Evolutionary conservation across 2,113 vertebrate species (phyloP).

Genomic region (Rafetus swinhoei): DNA sequence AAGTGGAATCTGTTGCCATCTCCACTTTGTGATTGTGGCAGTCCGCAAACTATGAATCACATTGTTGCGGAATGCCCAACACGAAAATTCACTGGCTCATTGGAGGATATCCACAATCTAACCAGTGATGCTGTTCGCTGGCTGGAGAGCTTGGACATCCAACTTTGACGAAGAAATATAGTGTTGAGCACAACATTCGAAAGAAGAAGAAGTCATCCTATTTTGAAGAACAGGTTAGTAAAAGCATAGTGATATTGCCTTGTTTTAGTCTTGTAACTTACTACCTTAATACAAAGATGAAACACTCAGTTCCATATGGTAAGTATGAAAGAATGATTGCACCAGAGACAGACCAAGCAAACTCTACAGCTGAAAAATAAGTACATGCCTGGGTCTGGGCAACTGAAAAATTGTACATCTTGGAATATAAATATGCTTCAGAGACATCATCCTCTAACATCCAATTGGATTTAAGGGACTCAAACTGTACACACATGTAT

Average conservation of each 20-base stretch:
- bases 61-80: too few relatives aligned
- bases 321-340: background rate
- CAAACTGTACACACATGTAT: background rate
- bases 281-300: background rate
- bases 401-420: background rate
- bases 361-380: background rate
- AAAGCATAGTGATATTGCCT: slow-evolving; percentile 59
- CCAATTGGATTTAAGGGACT: slow-evolving; percentile 5
- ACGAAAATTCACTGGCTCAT: too few relatives aligned
- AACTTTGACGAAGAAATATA: too few relatives aligned
- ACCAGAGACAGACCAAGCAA: background rate
- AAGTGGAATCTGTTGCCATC: too few relatives aligned
- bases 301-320: background rate
- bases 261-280: slow-evolving; percentile 40
- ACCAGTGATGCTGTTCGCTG: too few relatives aligned
- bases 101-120: too few relatives aligned
- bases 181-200: too few relatives aligned
- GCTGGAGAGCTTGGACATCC: too few relatives aligned
- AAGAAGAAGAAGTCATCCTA: slow-evolving; percentile 18
- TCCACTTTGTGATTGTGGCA: too few relatives aligned
- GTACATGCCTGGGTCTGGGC: background rate
- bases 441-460: background rate
- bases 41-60: too few relatives aligned
- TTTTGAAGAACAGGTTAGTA: slow-evolving; percentile 65
- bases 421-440: background rate